Base-by-base conservation (phyloP, 30 jellyfish, hydroid and myxozoan species). In the Cassiopea xamachana region DNA sequence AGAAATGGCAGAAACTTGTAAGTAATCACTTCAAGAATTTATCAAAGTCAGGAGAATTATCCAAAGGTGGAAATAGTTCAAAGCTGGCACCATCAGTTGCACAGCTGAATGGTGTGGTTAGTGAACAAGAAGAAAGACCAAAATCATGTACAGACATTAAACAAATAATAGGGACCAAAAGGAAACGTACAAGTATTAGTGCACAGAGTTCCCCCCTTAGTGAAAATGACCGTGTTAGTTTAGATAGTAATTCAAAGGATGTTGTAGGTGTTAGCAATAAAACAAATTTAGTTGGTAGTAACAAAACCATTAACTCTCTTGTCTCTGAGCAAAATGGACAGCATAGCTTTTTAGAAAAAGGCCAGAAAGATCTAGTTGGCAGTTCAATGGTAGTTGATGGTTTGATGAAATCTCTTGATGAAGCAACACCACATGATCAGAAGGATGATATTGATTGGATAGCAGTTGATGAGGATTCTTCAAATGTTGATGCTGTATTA, bases 1-100 rank as follows among this genome's bases (percentile, higher is more conserved):
- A 83, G 71, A 95, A 95, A 74, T 95, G 99, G 99, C 98, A 92
- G 48, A 86, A 80, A 60, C 92, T 93, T 46, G 97, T 93, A 39
- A 93, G 96, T 72, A 85, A 94, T 73, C 98, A 93, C 80, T 88
- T 93, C 74, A 93, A 88, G 82, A 85, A 92, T 69, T 46, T 86
- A 19, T 69, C 90, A 81, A 81, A 88, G 61, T 14, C 94, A 14
- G 75, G 60, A 7, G 94, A 87, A 17, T 84, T 92, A 27, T 92
- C 94, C 14, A 67, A 80, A 17, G 81, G 73, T 61, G 85, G 89
- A 48, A 73, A 77, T 44, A 77, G 83, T 58, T 58, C 92, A 3
- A 73, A 51, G 69, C 69, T 91, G 19, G 61, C 95, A 70, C 92
- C 97, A 4, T 64, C 84, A 18, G 80, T 71, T 19, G 72, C 91